A percentile compares a stretch with the other conserved stretches of the same genome.
phyloP scores from a whole-genome alignment of 2,797 vertebrate genomes.

The Sebastes itinus region DNA sequence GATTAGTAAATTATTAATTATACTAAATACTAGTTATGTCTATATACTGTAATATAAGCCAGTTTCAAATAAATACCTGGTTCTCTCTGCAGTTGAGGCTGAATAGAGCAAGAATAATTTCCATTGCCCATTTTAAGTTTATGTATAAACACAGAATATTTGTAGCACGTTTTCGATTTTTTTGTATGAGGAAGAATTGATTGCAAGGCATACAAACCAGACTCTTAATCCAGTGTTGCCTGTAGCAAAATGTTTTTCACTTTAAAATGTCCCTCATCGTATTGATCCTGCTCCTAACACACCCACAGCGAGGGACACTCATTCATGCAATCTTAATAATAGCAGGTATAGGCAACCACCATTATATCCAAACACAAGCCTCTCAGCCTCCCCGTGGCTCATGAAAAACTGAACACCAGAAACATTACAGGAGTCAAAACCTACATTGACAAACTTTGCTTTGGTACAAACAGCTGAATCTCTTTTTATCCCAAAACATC shows the following conservation, averaged over 20 bases:
- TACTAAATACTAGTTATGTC: background rate
- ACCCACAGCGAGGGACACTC: slow-evolving; percentile 12
- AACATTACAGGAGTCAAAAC: background rate
- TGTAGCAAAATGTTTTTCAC: slow-evolving; percentile 51
- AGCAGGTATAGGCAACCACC: background rate
- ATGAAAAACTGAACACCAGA: background rate
- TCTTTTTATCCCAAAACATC: background rate
- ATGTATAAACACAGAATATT: slow-evolving; percentile 9
- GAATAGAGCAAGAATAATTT: background rate
- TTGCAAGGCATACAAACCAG: slow-evolving; percentile 26
- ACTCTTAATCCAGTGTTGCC: slow-evolving; percentile 54
- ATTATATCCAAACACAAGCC: background rate
- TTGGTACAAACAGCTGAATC: background rate
- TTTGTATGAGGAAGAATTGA: slow-evolving; percentile 30
- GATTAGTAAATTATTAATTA: background rate
- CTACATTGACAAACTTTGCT: background rate
- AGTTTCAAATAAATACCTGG: background rate
- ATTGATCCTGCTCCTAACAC: slow-evolving; percentile 37
- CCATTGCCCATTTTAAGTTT: background rate
- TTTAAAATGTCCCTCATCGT: slow-evolving; percentile 30
- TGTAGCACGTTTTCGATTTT: slow-evolving; percentile 13
- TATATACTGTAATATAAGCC: background rate
- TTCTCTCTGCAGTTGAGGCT: background rate
- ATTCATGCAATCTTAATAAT: slow-evolving; percentile 40
- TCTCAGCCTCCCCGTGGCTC: background rate